These are phyloP conservation scores for Corythoichthys intestinalis DNA, from an alignment of 2,113 vertebrate genomes.

Conservation along the genomic window DNA sequence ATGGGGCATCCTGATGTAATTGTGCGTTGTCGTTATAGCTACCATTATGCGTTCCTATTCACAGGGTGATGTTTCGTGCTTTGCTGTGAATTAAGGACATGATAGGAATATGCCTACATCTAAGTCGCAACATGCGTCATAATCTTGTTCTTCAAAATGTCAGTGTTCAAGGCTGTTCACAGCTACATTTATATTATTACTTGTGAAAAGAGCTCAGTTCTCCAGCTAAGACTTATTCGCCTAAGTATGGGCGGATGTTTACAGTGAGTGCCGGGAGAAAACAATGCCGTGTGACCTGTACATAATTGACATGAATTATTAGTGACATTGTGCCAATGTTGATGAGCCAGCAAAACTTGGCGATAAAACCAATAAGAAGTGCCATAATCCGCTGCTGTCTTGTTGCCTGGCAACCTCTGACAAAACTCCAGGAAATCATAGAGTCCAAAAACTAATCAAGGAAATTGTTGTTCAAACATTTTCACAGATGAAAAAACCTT, in stretches of 20 bases:
- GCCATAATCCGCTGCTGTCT: background rate
- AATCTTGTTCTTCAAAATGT: background rate
- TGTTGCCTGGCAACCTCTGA: background rate
- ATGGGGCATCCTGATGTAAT: conserved; percentile 33
- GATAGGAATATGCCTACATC: conserved; percentile 17
- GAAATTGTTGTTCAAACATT: background rate
- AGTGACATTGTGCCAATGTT: conserved; percentile 11
- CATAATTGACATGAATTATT: conserved; percentile 11
- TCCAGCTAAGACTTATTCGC: conserved; percentile 12
- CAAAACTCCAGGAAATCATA: background rate
- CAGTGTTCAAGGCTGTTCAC: conserved; percentile 25
- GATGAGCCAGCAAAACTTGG: background rate
- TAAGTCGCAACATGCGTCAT: background rate
- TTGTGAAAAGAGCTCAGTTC: conserved; percentile 19
- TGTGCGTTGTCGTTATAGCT: conserved; percentile 48
- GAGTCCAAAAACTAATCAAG: background rate
- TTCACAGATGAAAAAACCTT: background rate
- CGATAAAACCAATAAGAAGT: background rate
- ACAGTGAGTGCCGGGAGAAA: conserved; percentile 39
- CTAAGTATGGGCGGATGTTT: conserved; percentile 39
- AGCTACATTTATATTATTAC: conserved; percentile 45
- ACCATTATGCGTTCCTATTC: conserved; percentile 16
- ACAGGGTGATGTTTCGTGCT: conserved; percentile 8
- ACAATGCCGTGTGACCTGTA: conserved; percentile 31
- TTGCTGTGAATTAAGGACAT: conserved; percentile 33